Evolutionary conservation across 2,888 invertebrate species (phyloP).

Genomic region (Lacanobia oleracea): DNA sequence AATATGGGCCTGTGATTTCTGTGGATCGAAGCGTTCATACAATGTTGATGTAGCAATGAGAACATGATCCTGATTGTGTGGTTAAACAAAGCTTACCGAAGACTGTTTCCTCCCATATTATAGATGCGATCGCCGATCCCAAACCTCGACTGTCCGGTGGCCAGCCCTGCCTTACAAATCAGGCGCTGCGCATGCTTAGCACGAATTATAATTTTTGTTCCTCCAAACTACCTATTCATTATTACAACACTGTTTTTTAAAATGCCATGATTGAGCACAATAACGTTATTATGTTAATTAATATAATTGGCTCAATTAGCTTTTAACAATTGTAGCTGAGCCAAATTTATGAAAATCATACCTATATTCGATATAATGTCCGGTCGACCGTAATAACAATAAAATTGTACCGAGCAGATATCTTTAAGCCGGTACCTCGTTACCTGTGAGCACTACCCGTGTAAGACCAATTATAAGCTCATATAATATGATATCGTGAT

Average conservation of each 20-base stretch:
- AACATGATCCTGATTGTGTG: conserved; percentile 29
- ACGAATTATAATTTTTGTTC: conserved; percentile 39
- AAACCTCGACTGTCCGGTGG: conserved; percentile 40
- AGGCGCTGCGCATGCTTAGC: conserved; percentile 3
- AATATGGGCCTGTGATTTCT: conserved; percentile 10
- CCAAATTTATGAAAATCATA: not conserved
- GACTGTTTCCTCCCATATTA: conserved; percentile 34
- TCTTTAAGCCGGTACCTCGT: conserved; percentile 29
- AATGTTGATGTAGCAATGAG: conserved; percentile 17
- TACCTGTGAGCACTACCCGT: conserved; percentile 27
- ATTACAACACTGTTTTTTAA: conserved; percentile 22
- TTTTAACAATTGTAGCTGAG: conserved; percentile 14
- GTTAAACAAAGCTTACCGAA: conserved; percentile 39
- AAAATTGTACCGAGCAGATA: not conserved
- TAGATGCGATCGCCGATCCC: conserved; percentile 28
- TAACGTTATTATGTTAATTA: conserved; percentile 41
- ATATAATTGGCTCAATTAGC: conserved; percentile 52
- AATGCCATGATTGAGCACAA: conserved; percentile 22
- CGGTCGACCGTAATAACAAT: conserved; percentile 12
- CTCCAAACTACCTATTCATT: conserved; percentile 22
- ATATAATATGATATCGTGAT: conserved; percentile 41
- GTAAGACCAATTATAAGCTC: conserved; percentile 28
- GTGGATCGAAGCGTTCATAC: conserved; percentile 19
- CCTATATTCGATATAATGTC: not conserved
- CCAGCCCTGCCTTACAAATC: conserved; percentile 42